phyloP scores from a whole-genome alignment of 2,797 vertebrate genomes.

The Gymnothorax javanicus region DNA sequence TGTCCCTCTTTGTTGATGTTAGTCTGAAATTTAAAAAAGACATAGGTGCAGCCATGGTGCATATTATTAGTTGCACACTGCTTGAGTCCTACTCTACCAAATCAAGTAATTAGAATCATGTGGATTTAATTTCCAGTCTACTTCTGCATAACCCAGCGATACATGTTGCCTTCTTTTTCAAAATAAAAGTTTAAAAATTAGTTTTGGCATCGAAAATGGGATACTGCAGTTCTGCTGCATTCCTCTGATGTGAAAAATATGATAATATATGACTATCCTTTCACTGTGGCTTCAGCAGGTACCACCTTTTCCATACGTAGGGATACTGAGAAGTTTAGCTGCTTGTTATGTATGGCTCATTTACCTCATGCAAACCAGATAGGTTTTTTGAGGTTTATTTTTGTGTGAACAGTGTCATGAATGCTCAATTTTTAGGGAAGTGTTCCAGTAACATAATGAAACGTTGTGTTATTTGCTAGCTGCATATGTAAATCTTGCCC shows the following conservation, averaged over 20 bases:
- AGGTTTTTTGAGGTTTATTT: background rate
- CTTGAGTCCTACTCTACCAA: background rate
- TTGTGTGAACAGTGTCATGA: background rate
- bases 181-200: background rate
- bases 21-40: background rate
- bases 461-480: background rate
- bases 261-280: background rate
- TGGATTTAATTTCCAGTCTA: background rate
- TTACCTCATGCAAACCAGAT: background rate
- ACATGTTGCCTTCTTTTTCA: background rate
- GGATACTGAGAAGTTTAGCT: background rate
- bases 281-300: background rate
- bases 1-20: slow-evolving; percentile 7
- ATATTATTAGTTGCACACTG: background rate
- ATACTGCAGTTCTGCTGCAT: background rate
- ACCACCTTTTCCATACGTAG: background rate
- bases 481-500: background rate
- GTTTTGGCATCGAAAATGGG: background rate
- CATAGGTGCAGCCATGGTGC: background rate
- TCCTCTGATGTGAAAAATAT: background rate
- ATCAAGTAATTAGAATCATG: background rate
- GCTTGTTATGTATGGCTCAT: background rate
- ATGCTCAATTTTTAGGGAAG: background rate
- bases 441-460: background rate
- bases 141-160: background rate